Evolutionary conservation across 64 coral and sea anemone species (phyloP).

Genomic region (Acropora yongei): DNA sequence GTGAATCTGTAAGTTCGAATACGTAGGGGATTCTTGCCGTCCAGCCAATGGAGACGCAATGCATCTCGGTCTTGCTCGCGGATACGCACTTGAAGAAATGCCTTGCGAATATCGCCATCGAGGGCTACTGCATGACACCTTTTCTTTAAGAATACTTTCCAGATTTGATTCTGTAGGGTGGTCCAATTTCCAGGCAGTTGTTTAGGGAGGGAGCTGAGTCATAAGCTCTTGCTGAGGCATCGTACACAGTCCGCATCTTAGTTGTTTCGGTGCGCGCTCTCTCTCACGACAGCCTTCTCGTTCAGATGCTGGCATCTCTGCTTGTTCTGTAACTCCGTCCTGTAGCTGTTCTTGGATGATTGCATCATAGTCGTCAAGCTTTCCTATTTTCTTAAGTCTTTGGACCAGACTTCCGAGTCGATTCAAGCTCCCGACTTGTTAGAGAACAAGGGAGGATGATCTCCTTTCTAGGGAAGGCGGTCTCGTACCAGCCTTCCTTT

Average conservation of each 20-base stretch:
- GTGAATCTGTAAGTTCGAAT: constrained; percentile 10
- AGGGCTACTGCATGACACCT: constrained; percentile 19
- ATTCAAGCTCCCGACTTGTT: constrained; percentile 57
- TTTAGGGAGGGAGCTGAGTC: no score
- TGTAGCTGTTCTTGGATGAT: no score
- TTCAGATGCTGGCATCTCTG: background rate
- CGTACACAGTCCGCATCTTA: no score
- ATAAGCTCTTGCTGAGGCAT: constrained; percentile 1
- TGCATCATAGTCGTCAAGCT: constrained; percentile 45
- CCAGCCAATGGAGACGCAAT: constrained; percentile 28
- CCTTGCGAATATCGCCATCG: constrained; percentile 42
- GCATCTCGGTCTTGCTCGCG: constrained; percentile 40
- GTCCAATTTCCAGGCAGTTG: constrained; percentile 62
- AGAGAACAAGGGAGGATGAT: constrained; percentile 10
- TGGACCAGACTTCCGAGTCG: constrained; percentile 18
- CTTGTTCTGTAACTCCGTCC: constrained; percentile 41
- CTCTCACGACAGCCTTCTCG: constrained; percentile 55
- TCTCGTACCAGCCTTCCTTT: constrained; percentile 58
- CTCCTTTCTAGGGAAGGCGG: constrained; percentile 52
- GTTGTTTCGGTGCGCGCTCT: constrained; percentile 32
- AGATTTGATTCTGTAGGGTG: constrained; percentile 46
- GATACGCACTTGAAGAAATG: constrained; percentile 51
- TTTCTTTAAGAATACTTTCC: constrained; percentile 11
- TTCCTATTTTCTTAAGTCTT: background rate
- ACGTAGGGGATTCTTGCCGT: background rate